Conservation (phyloP, 1,140 invertebrate species). For the Drosophila athabasca region DNA sequence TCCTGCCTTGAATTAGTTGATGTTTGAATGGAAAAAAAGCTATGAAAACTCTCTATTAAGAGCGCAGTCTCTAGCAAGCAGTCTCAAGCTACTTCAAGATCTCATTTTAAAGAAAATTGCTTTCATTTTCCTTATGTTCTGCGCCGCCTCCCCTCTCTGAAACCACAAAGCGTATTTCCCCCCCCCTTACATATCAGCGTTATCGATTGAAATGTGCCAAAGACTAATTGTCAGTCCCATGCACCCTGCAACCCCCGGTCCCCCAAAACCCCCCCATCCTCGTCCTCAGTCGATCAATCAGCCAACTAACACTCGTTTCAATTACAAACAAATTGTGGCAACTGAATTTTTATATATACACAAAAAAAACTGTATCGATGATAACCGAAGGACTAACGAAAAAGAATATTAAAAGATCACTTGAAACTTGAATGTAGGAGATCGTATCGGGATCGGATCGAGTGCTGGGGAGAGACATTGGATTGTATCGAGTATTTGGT, state of each 20-base stretch:
- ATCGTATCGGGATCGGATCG: neutral
- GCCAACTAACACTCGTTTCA: constrained; percentile 19
- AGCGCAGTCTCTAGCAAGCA: neutral
- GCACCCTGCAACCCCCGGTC: neutral
- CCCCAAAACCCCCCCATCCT: neutral
- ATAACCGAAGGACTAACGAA: constrained; percentile 21
- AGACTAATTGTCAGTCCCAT: constrained; percentile 34
- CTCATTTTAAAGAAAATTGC: neutral
- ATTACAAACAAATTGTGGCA: constrained; percentile 33
- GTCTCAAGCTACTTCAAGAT: constrained; percentile 2
- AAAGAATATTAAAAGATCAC: constrained; percentile 20
- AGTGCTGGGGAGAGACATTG: constrained; percentile 35
- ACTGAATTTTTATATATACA: constrained; percentile 38
- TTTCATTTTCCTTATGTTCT: too few relatives aligned
- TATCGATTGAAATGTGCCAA: constrained; percentile 44
- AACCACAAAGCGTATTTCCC: constrained; percentile 17
- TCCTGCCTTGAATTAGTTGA: too few relatives aligned
- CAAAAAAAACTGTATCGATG: constrained; percentile 5
- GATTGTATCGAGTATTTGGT: constrained; percentile 45
- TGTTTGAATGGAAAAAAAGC: neutral
- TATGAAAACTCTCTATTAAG: neutral
- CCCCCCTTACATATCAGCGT: constrained; percentile 42
- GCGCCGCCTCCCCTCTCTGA: neutral
- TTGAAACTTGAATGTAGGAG: constrained; percentile 1
- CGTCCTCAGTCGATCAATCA: constrained; percentile 10